These are phyloP conservation scores for Heliconius nattereri DNA, from an alignment of 1,140 invertebrate genomes.

Conservation along the genomic window DNA sequence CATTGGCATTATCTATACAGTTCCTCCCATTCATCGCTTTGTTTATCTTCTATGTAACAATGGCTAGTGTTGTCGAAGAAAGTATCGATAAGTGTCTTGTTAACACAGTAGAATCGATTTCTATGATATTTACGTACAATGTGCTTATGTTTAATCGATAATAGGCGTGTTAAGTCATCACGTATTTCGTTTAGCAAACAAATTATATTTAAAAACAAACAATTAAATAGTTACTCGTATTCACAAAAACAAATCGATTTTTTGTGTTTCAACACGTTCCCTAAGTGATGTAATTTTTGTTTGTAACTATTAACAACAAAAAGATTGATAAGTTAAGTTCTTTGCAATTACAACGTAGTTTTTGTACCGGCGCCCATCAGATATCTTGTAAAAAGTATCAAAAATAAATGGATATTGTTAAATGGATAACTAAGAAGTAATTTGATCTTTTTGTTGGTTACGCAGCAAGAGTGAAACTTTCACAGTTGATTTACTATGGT, in stretches of 20 bases:
- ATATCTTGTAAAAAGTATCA: background rate
- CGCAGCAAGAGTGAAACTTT: constrained; percentile 21
- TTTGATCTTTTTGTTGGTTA: constrained; percentile 33
- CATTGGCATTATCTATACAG: constrained; percentile 74
- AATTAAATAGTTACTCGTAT: constrained; percentile 8
- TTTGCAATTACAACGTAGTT: background rate
- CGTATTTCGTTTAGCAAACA: background rate
- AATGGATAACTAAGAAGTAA: constrained; percentile 6
- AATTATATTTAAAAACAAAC: background rate
- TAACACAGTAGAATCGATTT: constrained; percentile 29
- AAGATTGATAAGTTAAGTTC: background rate
- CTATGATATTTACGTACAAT: constrained; percentile 13
- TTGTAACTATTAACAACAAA: background rate
- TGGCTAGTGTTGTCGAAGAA: constrained; percentile 49
- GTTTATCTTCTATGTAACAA: constrained; percentile 50
- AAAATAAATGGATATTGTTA: background rate
- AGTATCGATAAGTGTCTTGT: constrained; percentile 48
- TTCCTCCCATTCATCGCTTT: constrained; percentile 71
- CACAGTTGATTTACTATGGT: constrained; percentile 23
- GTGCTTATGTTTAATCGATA: background rate
- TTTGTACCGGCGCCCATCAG: background rate
- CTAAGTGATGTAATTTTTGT: background rate
- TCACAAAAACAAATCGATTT: background rate
- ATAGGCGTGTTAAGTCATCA: background rate
- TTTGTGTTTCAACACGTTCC: background rate